Evolutionary conservation across 2,888 invertebrate genomes (phyloP).

Genomic region (Altica lythri): DNA sequence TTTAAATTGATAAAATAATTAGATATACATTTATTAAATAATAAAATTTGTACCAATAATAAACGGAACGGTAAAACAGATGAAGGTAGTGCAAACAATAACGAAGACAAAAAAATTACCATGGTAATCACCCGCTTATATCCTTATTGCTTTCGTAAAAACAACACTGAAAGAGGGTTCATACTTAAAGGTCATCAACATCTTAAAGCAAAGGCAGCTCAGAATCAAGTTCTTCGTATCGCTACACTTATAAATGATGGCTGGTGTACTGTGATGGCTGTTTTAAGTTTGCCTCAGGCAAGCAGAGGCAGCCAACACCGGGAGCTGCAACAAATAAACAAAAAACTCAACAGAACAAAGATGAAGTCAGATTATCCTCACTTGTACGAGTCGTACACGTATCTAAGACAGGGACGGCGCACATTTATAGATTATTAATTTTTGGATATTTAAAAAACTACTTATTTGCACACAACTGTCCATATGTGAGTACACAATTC

Average conservation of each 20-base stretch:
- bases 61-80: neutral
- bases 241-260: constrained; percentile 57
- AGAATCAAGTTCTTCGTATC: constrained; percentile 57
- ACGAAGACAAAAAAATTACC: constrained; percentile 11
- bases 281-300: constrained; percentile 52
- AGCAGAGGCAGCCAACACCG: constrained; percentile 56
- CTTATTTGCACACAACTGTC: no score
- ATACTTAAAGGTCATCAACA: constrained; percentile 56
- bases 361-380: constrained; percentile 56
- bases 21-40: no score
- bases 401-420: constrained; percentile 23
- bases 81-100: neutral
- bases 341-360: constrained; percentile 55
- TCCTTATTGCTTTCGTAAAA: constrained; percentile 41
- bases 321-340: constrained; percentile 57
- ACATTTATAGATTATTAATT: no score
- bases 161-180: constrained; percentile 45
- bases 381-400: constrained; percentile 45
- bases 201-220: constrained; percentile 55
- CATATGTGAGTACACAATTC: no score
- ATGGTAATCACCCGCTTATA: no score
- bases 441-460: no score
- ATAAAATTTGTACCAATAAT: neutral
- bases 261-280: constrained; percentile 46
- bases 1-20: no score